Conservation (phyloP, 2,797 vertebrate species). For the Clamator glandarius region DNA sequence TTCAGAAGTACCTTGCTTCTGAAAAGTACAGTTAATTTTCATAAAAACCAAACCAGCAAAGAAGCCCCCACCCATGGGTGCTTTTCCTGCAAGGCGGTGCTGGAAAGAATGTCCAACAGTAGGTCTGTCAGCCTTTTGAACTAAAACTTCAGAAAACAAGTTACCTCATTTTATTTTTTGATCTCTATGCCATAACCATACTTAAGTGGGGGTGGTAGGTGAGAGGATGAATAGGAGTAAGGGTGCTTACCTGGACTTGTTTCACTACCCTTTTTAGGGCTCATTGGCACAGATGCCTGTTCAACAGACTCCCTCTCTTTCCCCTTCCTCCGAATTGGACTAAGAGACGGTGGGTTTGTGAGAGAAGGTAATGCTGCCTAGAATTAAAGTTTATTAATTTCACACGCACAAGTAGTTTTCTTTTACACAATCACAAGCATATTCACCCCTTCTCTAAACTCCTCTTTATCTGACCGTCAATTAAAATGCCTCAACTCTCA, state of each 20-base stretch:
- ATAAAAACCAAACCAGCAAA: background rate
- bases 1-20: background rate
- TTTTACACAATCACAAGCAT: background rate
- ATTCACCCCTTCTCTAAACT: background rate
- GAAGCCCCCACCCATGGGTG: background rate
- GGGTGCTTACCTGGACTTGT: slow-evolving; percentile 82
- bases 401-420: background rate
- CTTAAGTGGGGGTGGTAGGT: accelerated
- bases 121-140: background rate
- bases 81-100: background rate
- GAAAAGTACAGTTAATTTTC: background rate
- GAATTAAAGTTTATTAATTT: background rate
- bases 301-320: slow-evolving; percentile 91
- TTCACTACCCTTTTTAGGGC: slow-evolving; percentile 92
- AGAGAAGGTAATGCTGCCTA: slow-evolving; percentile 94
- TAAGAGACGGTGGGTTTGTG: slow-evolving; percentile 92
- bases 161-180: background rate
- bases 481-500: background rate
- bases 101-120: background rate
- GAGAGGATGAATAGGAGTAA: background rate
- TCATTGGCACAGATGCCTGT: slow-evolving; percentile 84
- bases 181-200: background rate
- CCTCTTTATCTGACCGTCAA: background rate
- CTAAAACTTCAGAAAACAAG: background rate
- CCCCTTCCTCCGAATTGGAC: slow-evolving; percentile 94